phyloP scores from a whole-genome alignment of 1,140 invertebrate genomes.

The Trichonephila inaurata region DNA sequence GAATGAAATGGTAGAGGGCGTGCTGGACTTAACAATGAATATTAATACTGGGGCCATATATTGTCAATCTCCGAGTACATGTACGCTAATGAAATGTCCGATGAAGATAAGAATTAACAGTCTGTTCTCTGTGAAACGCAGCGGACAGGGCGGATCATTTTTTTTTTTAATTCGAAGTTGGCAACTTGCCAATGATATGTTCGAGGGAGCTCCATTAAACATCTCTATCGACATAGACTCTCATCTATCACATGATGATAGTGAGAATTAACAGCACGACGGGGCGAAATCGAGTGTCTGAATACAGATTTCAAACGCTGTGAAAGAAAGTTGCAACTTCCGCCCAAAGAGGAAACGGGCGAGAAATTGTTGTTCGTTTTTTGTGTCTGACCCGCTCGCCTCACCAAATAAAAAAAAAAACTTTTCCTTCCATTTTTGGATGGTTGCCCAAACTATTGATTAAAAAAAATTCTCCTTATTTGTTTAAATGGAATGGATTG shows the following conservation, averaged over 20 bases:
- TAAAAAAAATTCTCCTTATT: background rate
- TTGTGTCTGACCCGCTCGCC: background rate
- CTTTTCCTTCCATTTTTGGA: background rate
- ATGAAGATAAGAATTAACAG: conserved; percentile 21
- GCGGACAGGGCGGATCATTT: background rate
- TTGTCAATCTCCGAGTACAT: background rate
- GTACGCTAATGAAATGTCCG: background rate
- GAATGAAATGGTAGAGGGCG: background rate
- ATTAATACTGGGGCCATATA: background rate
- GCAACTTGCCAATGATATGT: background rate
- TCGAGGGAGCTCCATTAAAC: background rate
- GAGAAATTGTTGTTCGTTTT: background rate
- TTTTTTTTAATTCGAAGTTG: background rate
- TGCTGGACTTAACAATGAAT: background rate
- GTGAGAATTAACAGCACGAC: conserved; percentile 10
- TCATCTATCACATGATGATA: background rate
- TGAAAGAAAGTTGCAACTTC: background rate
- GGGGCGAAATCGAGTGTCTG: background rate
- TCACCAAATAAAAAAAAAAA: background rate
- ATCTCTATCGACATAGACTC: background rate
- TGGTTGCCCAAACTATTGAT: background rate
- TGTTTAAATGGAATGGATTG: background rate
- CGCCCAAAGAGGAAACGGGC: background rate
- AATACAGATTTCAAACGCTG: background rate
- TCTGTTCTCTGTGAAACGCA: background rate